A percentile compares a stretch with the other conserved stretches of the same genome.
phyloP scores from a whole-genome alignment of 1,140 invertebrate species.

The Drosophila leontia region DNA sequence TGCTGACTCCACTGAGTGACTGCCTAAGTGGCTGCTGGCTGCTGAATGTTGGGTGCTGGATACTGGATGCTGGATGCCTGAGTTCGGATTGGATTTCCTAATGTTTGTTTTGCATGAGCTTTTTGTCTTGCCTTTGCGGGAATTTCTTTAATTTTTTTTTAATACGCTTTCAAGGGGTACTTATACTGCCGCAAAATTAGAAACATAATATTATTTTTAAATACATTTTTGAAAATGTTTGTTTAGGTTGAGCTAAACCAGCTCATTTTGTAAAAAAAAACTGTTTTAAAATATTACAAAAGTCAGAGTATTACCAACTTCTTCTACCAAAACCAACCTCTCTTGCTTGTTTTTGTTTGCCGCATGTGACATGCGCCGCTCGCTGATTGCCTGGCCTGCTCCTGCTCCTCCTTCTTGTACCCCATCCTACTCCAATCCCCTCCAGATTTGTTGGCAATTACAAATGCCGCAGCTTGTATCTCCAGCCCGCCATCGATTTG shows the following conservation, averaged over 20 bases:
- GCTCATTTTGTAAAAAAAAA: not conserved
- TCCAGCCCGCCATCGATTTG: conserved; percentile 74
- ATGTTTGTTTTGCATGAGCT: conserved; percentile 82
- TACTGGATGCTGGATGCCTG: conserved; percentile 60
- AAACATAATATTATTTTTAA: too few species aligned
- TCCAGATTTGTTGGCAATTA: conserved; percentile 63
- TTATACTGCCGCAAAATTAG: too few species aligned
- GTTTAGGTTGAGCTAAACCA: not conserved
- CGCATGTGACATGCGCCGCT: conserved; percentile 71
- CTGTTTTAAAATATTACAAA: not conserved
- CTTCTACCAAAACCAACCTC: not conserved
- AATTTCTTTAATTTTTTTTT: conserved; percentile 36
- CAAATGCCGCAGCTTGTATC: conserved; percentile 81
- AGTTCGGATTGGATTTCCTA: conserved; percentile 79
- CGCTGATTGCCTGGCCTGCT: conserved; percentile 64
- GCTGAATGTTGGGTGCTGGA: conserved; percentile 37
- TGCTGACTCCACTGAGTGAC: conserved; percentile 75
- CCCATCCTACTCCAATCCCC: not conserved
- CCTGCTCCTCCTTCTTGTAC: conserved; percentile 5
- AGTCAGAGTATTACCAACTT: not conserved
- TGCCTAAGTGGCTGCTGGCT: conserved; percentile 78
- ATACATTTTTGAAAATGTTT: not conserved
- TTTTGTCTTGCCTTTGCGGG: conserved; percentile 44
- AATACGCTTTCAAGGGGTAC: conserved; percentile 3
- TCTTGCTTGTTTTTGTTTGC: conserved; percentile 25